Evolutionary conservation across 2,888 invertebrate species (phyloP), one percentile per base, ranked within the genome.

Genomic region (Campoplex nolae): DNA sequence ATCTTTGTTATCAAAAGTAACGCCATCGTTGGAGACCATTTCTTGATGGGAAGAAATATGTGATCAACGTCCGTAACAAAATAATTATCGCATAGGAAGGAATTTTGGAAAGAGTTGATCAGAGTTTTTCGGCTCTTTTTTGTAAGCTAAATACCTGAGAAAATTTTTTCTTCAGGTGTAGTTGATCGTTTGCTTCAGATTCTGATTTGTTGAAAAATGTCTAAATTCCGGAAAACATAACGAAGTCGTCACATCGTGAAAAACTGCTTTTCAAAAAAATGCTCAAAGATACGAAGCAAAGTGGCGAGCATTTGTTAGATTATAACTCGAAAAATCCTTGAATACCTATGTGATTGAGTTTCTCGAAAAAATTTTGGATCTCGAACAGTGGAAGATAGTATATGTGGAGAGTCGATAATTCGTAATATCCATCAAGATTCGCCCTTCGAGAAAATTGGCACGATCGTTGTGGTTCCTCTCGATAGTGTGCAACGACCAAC

Each of bases 361-460:
- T 51, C 45, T 28, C 11, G n/a, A 62, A 35, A 51, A 73, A 62
- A 51, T 62, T 28, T 62, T 18, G 71, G 23, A 62, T 73, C 80
- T 32, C 13, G 35, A 35, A 23, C 45, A n/a, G 16, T 28, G 54
- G 23, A 16, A 28, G 68, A 56, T 54, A 28, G 42, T 58, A 48
- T 45, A 48, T 45, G 48, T 35, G 74, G 51, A 68, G 74, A 85
- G 82, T 84, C 84, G 81, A 82, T 81, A 82, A 87, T 84, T 87
- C 81, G 86, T 81, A 82, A 87, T 82, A 84, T 68, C 75, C 73
- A 75, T 58, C 58, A 77, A 28, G 70, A 32, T 32, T 71, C 80
- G 54, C 45, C 81, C 62, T 68, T 35, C 56, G 68, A 78, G 84
- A 81, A 87, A 87, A 87, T 87, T 87, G 86, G 86, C 86, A 84